Conservation (phyloP, 2,888 invertebrate genomes). For the Torymus texanus region DNA sequence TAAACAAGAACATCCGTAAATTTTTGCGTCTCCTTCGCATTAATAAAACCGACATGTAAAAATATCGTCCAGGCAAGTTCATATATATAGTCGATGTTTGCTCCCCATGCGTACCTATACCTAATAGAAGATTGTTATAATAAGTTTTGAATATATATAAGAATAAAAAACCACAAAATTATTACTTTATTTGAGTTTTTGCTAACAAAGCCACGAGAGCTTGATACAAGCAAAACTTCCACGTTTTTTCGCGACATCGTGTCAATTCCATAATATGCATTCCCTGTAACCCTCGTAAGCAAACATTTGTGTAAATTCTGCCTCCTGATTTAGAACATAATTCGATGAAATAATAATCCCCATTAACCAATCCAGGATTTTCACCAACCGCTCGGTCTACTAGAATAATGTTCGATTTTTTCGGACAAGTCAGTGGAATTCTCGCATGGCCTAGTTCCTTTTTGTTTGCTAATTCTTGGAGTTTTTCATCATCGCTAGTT, state of each 20-base stretch:
- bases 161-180: not conserved
- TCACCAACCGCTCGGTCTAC: conserved; percentile 66
- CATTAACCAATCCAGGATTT: conserved; percentile 67
- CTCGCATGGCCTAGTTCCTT: conserved; percentile 69
- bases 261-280: conserved; percentile 68
- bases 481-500: conserved; percentile 55
- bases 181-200: conserved; percentile 70
- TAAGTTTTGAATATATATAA: too few species aligned
- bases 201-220: conserved; percentile 68
- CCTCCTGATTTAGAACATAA: conserved; percentile 57
- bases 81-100: conserved; percentile 71
- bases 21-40: conserved; percentile 62
- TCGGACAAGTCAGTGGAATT: conserved; percentile 59
- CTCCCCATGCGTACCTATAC: conserved; percentile 68
- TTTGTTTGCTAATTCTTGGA: conserved; percentile 61
- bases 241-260: conserved; percentile 63
- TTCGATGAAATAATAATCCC: conserved; percentile 66
- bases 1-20: conserved; percentile 69
- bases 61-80: conserved; percentile 70
- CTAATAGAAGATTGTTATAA: conserved; percentile 53
- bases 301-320: conserved; percentile 63
- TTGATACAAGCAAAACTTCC: conserved; percentile 72
- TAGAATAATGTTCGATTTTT: not conserved
- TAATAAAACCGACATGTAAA: conserved; percentile 67
- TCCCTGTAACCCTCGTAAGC: conserved; percentile 67